These are phyloP conservation scores for Phyllotreta cruciferae DNA, from an alignment of 2,888 invertebrate genomes.

Conservation along the genomic window DNA sequence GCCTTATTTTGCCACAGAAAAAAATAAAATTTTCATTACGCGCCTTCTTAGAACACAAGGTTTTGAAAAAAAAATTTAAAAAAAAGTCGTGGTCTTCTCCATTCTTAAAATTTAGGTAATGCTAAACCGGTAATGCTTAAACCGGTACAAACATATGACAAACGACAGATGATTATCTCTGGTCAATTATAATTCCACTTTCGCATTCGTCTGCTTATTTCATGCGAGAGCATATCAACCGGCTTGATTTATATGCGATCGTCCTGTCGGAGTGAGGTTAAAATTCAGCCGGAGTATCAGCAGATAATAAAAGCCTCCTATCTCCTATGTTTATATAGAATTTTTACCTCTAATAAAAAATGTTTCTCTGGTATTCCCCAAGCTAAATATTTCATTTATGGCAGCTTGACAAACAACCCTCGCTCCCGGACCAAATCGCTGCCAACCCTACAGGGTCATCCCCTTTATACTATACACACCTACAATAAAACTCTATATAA, in stretches of 20 bases:
- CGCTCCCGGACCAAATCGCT: background rate
- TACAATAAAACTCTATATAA: too few species aligned
- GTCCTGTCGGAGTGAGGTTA: slow-evolving; percentile 24
- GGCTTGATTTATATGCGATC: slow-evolving; percentile 23
- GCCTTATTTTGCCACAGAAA: too few species aligned
- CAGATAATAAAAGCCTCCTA: slow-evolving; percentile 27
- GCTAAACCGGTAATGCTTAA: too few species aligned
- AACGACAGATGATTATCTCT: slow-evolving; percentile 19
- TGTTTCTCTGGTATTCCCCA: slow-evolving; percentile 26
- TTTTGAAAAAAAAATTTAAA: too few species aligned
- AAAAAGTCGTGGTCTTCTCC: too few species aligned
- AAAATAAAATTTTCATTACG: too few species aligned
- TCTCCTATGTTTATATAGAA: slow-evolving; percentile 30
- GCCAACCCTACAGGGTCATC: background rate
- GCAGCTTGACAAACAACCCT: slow-evolving; percentile 23
- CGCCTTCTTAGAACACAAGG: too few species aligned
- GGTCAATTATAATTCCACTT: slow-evolving; percentile 27
- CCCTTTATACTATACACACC: background rate
- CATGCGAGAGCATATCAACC: slow-evolving; percentile 19
- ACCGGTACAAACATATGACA: background rate
- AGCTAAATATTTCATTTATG: slow-evolving; percentile 27
- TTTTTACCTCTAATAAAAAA: slow-evolving; percentile 31
- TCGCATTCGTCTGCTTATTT: slow-evolving; percentile 18
- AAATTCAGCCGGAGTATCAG: slow-evolving; percentile 31
- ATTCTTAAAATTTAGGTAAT: too few species aligned